Conservation (phyloP, 1,140 invertebrate genomes). For the Rhysida immarginata region DNA sequence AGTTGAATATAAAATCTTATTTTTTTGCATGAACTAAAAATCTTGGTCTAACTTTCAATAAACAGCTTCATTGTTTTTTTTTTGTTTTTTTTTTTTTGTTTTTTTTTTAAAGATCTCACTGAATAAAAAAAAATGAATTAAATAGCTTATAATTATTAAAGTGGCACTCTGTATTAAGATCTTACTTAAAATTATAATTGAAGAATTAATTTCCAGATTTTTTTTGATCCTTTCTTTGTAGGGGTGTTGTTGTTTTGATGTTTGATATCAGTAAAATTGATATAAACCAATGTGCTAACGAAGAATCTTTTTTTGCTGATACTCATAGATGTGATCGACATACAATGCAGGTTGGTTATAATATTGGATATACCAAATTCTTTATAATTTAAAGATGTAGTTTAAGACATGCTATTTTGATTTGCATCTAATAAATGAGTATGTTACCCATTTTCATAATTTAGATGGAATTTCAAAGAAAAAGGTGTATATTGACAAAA, state of each 20-base stretch:
- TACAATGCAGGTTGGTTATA: constrained; percentile 32
- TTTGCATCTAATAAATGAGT: background rate
- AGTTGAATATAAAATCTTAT: no score
- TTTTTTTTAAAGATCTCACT: no score
- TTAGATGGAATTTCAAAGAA: no score
- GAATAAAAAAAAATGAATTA: background rate
- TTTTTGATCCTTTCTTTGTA: no score
- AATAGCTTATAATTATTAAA: no score
- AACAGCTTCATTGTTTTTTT: no score
- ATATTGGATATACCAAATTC: constrained; percentile 12
- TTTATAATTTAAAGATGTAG: background rate
- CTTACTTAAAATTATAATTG: no score
- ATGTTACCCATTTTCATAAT: background rate
- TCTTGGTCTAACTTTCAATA: no score
- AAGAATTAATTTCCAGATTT: constrained; percentile 4
- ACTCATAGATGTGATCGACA: constrained; percentile 29
- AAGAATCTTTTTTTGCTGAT: constrained; percentile 25
- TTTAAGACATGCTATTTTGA: background rate
- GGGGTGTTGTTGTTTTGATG: constrained; percentile 31
- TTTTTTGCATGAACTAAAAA: no score
- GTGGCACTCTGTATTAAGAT: no score
- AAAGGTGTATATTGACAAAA: no score
- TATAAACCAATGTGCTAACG: constrained; percentile 32
- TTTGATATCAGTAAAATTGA: constrained; percentile 28
- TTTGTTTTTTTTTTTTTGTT: no score